Evolutionary conservation across 2,113 vertebrate genomes (phyloP), one percentile per base, ranked within the genome.

Genomic region (Scytalopus superciliaris): DNA sequence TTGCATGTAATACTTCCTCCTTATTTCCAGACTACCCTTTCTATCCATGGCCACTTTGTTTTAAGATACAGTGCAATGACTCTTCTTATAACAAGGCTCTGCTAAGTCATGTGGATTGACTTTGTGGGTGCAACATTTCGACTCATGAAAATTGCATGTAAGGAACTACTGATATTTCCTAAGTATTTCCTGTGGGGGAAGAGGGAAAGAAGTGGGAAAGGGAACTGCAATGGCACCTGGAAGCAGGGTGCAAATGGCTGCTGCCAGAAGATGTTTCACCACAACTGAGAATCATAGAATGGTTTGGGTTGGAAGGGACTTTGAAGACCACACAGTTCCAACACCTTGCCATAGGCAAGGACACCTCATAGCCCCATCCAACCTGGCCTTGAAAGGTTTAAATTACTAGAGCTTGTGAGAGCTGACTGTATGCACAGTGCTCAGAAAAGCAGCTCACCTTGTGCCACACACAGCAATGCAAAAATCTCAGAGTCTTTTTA

Each of bases 1-100:
- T 47, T 50, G 35, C 23, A 30, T 4, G 10, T 13, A 17, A 15
- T 18, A 39, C 23, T 35, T 70, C 4, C 19, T 56, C 24, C 30
- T 55, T 3, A 18, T 50, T 64, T 76, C 21, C 40, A 84, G 18
- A 8, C n/a, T n/a, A 4, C 2, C 12, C 8, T 52, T 33, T 28
- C 0, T 12, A 8, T 35, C n/a, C 12, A 2, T 1, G 16, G 19
- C 8, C 17, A 19, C n/a, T 47, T 74, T 12, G 12, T 12, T 64
- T 50, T 3, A 24, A n/a, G 60, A 14, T 10, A 18, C 23, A 37
- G 13, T 2, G 22, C 28, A 57, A 27, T 19, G 45, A 16, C 8
- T 57, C 42, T 47, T 30, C 44, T 40, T 31, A 10, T 6, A 42
- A 7, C 2, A 56, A 56, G 28, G 3, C 18, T 1, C 2, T 5